Base-by-base conservation (phyloP, 2,113 vertebrate species). In the Vidua chalybeata region DNA sequence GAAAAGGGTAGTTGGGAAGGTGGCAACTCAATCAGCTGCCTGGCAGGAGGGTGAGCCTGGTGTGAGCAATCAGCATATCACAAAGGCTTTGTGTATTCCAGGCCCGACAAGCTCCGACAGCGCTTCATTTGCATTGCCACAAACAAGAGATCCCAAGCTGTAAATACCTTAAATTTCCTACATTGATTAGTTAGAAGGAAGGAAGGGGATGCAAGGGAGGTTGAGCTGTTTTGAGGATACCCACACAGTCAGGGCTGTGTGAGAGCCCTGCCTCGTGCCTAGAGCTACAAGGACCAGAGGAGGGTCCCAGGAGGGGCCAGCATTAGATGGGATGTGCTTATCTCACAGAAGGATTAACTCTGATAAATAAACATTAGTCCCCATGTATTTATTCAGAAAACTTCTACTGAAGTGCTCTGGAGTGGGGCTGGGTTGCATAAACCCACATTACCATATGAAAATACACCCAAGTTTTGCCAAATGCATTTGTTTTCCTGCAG, bases 31-130 rank as follows among this genome's bases (percentile, higher is more conserved):
- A 43, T 66, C 76, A 85, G 69, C 15, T 0, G 43, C 89, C 90
- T 76, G 92, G 93, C 85, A 73, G 94, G 68, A 97, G 83, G 88
- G 46, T 30, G 90, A 94, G 90, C 90, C 88, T 26, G 92, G 67
- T 69, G 88, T 77, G 92, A 94, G 95, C 89, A 87, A 95, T 74
- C 94, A 69, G 85, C 75, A 37, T 2, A 80, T 91, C 84, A 87
- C 90, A 94, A 64, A 89, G 84, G 33, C 81, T 89, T 46, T 58
- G 90, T 77, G 83, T 43, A 63, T 86, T 76, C 88, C 95, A 85
- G 78, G 23, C 54, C 75, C 18, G 22, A 39, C 94, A 95, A 90
- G 95, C 92, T 93, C 73, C 68, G 59, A 39, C 95, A 94, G 35
- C 0, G 11, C 11, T 37, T 90, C 76, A 90, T 96, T 96, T 95